Base-by-base conservation (phyloP, 1,140 invertebrate genomes). In the Vanessa tameamea region DNA sequence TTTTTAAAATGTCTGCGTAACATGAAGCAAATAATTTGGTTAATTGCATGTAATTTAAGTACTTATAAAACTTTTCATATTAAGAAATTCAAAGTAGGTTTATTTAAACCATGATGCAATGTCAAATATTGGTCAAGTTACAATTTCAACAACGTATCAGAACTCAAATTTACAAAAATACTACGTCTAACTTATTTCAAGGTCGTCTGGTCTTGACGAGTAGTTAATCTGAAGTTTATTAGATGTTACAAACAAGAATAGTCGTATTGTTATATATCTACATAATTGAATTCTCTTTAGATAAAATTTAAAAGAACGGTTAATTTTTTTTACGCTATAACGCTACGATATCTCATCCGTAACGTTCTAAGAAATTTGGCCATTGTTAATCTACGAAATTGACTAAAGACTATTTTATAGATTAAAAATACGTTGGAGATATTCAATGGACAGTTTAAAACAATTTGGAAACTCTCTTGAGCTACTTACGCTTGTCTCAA, bases 401-500 rank as follows among this genome's bases (percentile, higher is more conserved):
- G 57, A 57, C 55, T 13, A 12, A 26, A 61, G 31, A 61, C 57
- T n/a, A 11, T 61, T 61, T 23, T 9, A 3, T 12, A 61, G 57
- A 37, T 55, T 55, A 55, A 20, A 55, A 55, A 55, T 20, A 55
- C 53, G 16, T 51, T 48, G 53, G 15, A 23, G 6, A 26, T 63
- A 57, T 69, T 55, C 2, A 69, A 55, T 64, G 23, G 53, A 59
- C 67, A 37, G 50, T 70, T 75, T 66, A 23, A 67, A 70, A 14
- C 67, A 65, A 70, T 70, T 66, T 75, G 55, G 64, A 67, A 75
- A 75, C 68, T 59, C 63, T 50, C 48, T 70, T 47, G 68, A 47
- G 73, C 69, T 75, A 75, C 73, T 75, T 59, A 71, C 63, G 55
- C 64, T 55, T 69, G 72, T 64, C 23, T 50, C 63, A 47, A 63